Percentiles rank a stretch among this genome's conserved stretches.
These are phyloP conservation scores for Dendropsophus ebraccatus DNA, from an alignment of 2,113 vertebrate species.

Conservation along the genomic window DNA sequence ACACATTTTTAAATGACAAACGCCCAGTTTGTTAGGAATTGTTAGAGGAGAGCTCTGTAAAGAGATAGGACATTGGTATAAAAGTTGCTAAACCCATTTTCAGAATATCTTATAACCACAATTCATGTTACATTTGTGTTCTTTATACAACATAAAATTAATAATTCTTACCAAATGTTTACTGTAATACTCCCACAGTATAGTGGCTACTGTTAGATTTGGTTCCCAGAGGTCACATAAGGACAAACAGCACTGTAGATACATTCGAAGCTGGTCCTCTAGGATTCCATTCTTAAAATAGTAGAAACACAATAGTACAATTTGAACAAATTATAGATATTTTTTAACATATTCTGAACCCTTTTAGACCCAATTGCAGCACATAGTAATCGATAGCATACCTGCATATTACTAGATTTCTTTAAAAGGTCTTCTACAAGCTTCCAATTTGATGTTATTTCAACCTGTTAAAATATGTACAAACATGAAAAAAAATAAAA, in stretches of 20 bases:
- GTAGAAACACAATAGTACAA: background rate
- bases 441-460: constrained; percentile 84
- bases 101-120: background rate
- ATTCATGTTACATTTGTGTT: too few relatives aligned
- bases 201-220: constrained; percentile 79
- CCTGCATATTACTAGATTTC: constrained; percentile 81
- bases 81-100: too few relatives aligned
- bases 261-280: constrained; percentile 91
- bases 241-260: constrained; percentile 90
- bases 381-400: constrained; percentile 61
- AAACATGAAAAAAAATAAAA: background rate
- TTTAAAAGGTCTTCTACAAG: constrained; percentile 87
- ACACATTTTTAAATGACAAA: too few relatives aligned
- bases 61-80: too few relatives aligned
- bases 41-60: too few relatives aligned
- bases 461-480: constrained; percentile 73
- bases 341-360: too few relatives aligned
- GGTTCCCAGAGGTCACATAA: constrained; percentile 86
- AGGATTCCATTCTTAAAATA: constrained; percentile 67
- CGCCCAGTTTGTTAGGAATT: too few relatives aligned
- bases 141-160: constrained; percentile 28
- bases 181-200: constrained; percentile 93
- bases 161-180: constrained; percentile 84
- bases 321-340: too few relatives aligned
- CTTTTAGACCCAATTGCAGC: background rate